A percentile compares a stretch with the other conserved stretches of the same genome.
Evolutionary conservation across 53 echinoderm and acorn worm genomes (phyloP).

Genomic region (Glandiceps talaboti): DNA sequence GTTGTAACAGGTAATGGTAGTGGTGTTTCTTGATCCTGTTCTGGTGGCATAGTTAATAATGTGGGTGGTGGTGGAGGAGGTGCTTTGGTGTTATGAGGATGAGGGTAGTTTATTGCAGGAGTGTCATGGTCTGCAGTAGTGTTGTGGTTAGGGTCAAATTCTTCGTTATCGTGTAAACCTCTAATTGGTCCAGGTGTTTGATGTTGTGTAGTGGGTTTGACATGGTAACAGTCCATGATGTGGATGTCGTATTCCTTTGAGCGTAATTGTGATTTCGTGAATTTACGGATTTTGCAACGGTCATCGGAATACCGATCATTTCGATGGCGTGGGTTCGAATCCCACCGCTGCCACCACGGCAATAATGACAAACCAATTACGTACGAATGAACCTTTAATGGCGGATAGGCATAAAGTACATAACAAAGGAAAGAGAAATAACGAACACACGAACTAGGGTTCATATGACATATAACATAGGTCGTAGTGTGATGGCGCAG

Average conservation of each 20-base stretch:
- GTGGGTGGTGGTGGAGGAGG: conserved; percentile 1
- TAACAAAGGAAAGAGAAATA: too few species aligned
- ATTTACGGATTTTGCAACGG: conserved; percentile 8
- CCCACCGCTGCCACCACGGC: too few species aligned
- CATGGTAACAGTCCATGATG: not conserved
- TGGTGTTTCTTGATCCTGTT: not conserved
- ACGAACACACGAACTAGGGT: too few species aligned
- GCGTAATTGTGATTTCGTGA: conserved; percentile 6
- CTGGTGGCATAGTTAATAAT: not conserved
- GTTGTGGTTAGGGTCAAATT: not conserved
- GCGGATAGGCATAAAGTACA: too few species aligned
- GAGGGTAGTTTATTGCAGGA: not conserved
- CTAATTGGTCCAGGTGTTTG: not conserved
- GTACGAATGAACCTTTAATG: too few species aligned
- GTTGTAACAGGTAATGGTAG: not conserved
- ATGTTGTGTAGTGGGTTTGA: not conserved
- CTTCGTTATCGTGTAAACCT: not conserved
- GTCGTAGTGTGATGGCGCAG: too few species aligned
- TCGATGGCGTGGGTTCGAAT: too few species aligned
- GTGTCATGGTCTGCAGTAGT: not conserved
- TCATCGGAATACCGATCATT: too few species aligned
- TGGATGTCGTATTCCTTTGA: conserved; percentile 5
- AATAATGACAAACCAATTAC: too few species aligned
- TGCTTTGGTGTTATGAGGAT: too few species aligned
- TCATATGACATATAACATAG: too few species aligned